Evolutionary conservation across 2,888 invertebrate species (phyloP).

Genomic region (Synergus laeviventris): DNA sequence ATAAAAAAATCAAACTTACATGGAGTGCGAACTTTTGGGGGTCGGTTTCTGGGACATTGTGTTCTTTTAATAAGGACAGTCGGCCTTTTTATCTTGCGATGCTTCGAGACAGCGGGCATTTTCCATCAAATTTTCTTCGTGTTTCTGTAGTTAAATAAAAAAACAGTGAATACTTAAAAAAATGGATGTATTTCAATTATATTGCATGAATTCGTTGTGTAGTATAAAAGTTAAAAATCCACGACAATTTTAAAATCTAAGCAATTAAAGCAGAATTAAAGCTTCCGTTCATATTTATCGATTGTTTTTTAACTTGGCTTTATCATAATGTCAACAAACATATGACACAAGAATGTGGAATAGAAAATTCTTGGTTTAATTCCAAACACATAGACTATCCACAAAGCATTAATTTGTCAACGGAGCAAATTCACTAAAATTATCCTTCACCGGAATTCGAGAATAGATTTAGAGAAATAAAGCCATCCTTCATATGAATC

Average conservation of each 20-base stretch:
- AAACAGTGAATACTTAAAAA: background rate
- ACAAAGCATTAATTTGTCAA: background rate
- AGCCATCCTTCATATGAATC: background rate
- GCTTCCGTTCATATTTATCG: background rate
- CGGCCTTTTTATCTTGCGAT: slow-evolving; percentile 62
- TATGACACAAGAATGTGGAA: background rate
- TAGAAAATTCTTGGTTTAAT: background rate
- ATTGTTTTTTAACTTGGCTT: background rate
- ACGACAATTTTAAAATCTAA: background rate
- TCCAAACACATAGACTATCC: background rate
- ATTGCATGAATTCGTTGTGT: background rate
- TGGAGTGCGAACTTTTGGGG: slow-evolving; percentile 58
- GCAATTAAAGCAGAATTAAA: background rate
- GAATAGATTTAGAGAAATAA: background rate
- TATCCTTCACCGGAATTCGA: background rate
- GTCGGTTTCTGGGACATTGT: slow-evolving; percentile 54
- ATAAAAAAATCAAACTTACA: slow-evolving; percentile 57
- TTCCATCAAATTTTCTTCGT: slow-evolving; percentile 28
- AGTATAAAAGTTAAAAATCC: background rate
- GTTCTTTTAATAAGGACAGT: slow-evolving; percentile 61
- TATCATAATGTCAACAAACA: background rate
- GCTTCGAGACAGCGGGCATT: slow-evolving; percentile 65
- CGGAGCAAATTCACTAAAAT: background rate
- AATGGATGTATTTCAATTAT: background rate
- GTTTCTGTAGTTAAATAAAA: background rate